Evolutionary conservation across 2,888 invertebrate species (phyloP).

Genomic region (Chesias legatella): DNA sequence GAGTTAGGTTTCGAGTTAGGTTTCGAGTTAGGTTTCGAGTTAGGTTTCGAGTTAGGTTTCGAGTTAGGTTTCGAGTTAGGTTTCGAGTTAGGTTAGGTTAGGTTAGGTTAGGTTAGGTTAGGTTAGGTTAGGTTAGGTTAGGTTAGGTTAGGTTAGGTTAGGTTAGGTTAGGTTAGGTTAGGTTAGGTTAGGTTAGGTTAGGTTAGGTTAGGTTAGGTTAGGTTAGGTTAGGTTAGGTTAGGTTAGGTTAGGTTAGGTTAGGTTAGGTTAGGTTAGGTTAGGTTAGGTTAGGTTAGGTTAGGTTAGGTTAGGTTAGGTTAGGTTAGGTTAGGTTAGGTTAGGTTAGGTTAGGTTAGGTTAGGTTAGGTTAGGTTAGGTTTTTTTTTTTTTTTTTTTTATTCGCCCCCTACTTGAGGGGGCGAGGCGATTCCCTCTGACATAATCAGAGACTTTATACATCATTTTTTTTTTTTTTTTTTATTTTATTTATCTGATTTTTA

Average conservation of each 20-base stretch:
- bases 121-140: constrained; percentile 20
- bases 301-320: constrained; percentile 26
- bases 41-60: too few relatives aligned
- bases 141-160: constrained; percentile 21
- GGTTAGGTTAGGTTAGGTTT: constrained; percentile 20
- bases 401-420: too few relatives aligned
- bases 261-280: constrained; percentile 23
- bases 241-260: constrained; percentile 28
- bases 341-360: constrained; percentile 28
- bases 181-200: constrained; percentile 28
- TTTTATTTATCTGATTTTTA: too few relatives aligned
- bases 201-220: constrained; percentile 23
- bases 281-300: constrained; percentile 23
- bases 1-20: too few relatives aligned
- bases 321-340: constrained; percentile 25
- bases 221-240: constrained; percentile 23
- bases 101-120: too few relatives aligned
- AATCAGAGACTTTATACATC: too few relatives aligned
- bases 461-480: too few relatives aligned
- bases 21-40: too few relatives aligned
- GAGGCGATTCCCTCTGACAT: too few relatives aligned
- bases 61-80: too few relatives aligned
- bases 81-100: too few relatives aligned
- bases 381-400: too few relatives aligned
- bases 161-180: constrained; percentile 20